Base-by-base conservation (phyloP, 2,797 vertebrate species). In the Poecilia velifera region DNA sequence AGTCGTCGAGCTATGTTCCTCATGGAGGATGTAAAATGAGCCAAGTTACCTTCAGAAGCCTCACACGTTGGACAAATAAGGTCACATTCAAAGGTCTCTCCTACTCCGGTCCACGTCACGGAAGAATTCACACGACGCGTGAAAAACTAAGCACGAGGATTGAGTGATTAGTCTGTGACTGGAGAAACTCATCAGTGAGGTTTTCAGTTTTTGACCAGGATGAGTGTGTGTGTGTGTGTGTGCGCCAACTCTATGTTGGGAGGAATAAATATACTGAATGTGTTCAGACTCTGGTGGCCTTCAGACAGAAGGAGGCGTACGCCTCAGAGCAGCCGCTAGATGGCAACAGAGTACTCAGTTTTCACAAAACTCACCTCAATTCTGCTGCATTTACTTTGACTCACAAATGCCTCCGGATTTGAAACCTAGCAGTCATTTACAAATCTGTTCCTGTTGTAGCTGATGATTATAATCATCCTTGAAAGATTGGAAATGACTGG, bases 1-100 rank as follows among this genome's bases (percentile, higher is more conserved):
- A 96, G 91, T 92, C 91, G 80, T 82, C 49, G 51, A 91, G 89
- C 91, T 92, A 89, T 93, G 89, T 88, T 91, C 88, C 80, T 82
- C 83, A 90, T 82, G 86, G 82, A 91, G 90, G 91, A 91, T 91
- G 95, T 95, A 95, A 96, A 94, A 87, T 83, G 94, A 95, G 91
- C 93, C 91, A 77, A 82, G 81, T 93, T 95, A 94, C 95, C 95
- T 95, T 96, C 94, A 95, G 89, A 93, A 79, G 84, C 89, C 86
- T 93, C 90, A 80, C 87, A 78, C 82, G 79, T 81, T 84, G 85
- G 84, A 94, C 86, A 93, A 88, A 94, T 91, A 91, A 94, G 92
- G 91, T 94, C 90, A 88, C 92, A 90, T 92, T 77, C 73, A 85
- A 86, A 87, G 76, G 68, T 81, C 79, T 76, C 73, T 77, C 85